These are phyloP conservation scores for Eriocheir sinensis DNA, from an alignment of 1,140 invertebrate species.

Conservation along the genomic window DNA sequence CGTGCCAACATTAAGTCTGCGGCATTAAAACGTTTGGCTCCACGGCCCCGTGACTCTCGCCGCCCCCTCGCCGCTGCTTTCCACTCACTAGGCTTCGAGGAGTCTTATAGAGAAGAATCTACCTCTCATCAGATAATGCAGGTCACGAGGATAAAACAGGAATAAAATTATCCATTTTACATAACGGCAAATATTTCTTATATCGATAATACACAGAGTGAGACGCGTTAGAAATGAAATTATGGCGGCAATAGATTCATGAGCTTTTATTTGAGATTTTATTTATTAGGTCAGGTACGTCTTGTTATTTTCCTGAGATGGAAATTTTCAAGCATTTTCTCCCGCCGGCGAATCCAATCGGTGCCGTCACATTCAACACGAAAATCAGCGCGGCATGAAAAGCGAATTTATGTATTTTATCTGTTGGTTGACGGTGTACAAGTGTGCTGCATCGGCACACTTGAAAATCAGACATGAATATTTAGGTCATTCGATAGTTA, in stretches of 20 bases:
- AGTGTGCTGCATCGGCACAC: too few relatives aligned
- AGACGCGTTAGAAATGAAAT: not conserved
- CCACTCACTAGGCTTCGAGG: not conserved
- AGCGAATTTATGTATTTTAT: too few relatives aligned
- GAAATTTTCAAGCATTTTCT: too few relatives aligned
- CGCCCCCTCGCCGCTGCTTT: not conserved
- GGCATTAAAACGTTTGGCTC: not conserved
- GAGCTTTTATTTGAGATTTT: slow-evolving; percentile 4
- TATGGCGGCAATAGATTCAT: not conserved
- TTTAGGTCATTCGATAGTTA: too few relatives aligned
- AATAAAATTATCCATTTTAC: not conserved
- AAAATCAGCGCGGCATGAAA: too few relatives aligned
- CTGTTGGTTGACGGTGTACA: too few relatives aligned
- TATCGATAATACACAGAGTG: not conserved
- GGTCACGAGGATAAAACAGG: not conserved
- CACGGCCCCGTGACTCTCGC: not conserved
- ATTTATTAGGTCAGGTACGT: not conserved
- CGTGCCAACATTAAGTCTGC: not conserved
- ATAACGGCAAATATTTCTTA: not conserved
- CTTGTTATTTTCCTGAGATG: not conserved
- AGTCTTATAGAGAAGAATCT: too few relatives aligned
- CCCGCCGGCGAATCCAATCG: too few relatives aligned
- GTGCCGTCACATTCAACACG: too few relatives aligned
- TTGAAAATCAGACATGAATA: too few relatives aligned
- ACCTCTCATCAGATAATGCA: too few relatives aligned